Percentiles rank a stretch among this genome's conserved stretches.
These are phyloP conservation scores for Aldrovandia affinis DNA, from an alignment of 2,797 vertebrate genomes.

Conservation along the genomic window DNA sequence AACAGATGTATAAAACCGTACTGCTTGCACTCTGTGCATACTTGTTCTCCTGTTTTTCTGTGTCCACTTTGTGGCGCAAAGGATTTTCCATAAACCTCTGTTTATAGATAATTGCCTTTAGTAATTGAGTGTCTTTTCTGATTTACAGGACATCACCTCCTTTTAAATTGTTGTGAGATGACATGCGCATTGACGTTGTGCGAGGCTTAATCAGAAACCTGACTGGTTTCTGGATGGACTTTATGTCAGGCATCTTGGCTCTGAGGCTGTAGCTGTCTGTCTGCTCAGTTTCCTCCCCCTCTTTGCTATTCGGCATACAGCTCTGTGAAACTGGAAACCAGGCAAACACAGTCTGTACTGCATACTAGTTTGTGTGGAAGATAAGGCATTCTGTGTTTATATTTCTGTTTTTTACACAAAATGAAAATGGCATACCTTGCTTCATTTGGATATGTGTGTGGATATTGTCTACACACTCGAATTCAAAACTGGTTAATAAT, in stretches of 20 bases:
- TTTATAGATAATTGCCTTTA: background rate
- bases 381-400: background rate
- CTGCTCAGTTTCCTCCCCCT: background rate
- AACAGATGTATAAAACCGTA: background rate
- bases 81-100: background rate
- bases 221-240: background rate
- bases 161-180: background rate
- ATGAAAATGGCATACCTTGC: no score
- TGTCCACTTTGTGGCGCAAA: background rate
- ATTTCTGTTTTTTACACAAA: background rate
- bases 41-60: background rate
- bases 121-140: background rate
- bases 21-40: background rate
- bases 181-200: no score
- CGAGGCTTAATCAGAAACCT: background rate
- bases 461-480: background rate
- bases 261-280: background rate
- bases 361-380: background rate
- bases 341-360: background rate
- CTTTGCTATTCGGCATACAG: background rate
- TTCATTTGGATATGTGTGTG: background rate
- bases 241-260: background rate
- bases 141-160: background rate
- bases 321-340: background rate
- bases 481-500: background rate